Base-by-base conservation (phyloP, 2,113 vertebrate species). In the Eublepharis macularius region DNA sequence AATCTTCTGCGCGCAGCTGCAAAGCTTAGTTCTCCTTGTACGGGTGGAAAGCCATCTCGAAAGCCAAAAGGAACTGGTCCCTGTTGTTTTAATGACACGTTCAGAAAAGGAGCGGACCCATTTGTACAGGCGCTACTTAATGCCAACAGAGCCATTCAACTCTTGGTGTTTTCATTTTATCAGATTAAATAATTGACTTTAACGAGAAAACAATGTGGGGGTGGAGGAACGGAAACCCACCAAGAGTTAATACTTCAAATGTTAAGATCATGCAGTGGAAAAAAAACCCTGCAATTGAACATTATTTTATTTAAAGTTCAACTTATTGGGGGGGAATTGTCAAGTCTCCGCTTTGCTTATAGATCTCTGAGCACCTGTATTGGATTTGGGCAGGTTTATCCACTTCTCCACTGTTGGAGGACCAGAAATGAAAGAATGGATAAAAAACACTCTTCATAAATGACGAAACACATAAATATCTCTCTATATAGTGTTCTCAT, bases 121-220 rank as follows among this genome's bases (percentile, higher is more conserved):
- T 54, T 69, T 45, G 39, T 4, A 34, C 70, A 86, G 24, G 76
- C 4, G 21, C 0, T 43, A 19, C 19, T 51, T 74, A 76, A 36
- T 39, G 1, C 47, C 73, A 69, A 7, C 54, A 2, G 29, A 2
- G 43, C 51, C 34, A 9, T 39, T 66, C 29, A 11, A 36, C 57
- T 21, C 12, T 77, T 13, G 26, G 12, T 76, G 26, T 74, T 60
- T 76, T 51, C 60, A 43, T 72, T 39, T 79, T 39, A 86, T 51
- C 51, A 16, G 73, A 11, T 32, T 70, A 63, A 82, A 39, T 54
- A 63, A 39, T 80, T 69, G 29, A 34, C 26, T 41, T 72, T 79
- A 57, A 79, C 70, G 34, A 85, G 83, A 34, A 85, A 79, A 85
- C 66, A 85, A 85, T 2, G 39, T 17, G 29, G 29, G 76, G 51